These are phyloP conservation scores for Drosophila bifasciata DNA, from an alignment of 1,140 invertebrate genomes.

Conservation along the genomic window DNA sequence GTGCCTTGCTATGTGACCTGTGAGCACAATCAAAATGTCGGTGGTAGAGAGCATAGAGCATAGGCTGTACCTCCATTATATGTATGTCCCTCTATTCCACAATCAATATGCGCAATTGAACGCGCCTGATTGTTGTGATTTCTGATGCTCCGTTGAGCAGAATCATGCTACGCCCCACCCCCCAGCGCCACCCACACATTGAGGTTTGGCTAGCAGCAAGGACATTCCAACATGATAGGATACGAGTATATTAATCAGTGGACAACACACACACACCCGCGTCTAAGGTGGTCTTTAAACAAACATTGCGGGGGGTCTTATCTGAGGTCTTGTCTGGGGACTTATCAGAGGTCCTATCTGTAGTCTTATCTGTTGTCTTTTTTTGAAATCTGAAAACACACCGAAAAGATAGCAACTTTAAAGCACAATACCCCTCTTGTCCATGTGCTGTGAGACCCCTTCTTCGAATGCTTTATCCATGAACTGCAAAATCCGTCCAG, in stretches of 20 bases:
- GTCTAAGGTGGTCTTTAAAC: background rate
- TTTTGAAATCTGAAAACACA: background rate
- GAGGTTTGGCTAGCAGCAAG: no score
- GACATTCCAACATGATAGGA: background rate
- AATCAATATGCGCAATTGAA: conserved; percentile 82
- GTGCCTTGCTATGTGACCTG: conserved; percentile 70
- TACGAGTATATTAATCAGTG: conserved; percentile 30
- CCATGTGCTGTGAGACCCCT: background rate
- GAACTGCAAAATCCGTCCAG: conserved; percentile 53
- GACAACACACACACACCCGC: no score
- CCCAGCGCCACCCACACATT: no score
- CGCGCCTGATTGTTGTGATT: conserved; percentile 76
- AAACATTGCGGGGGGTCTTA: conserved; percentile 1
- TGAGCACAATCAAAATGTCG: conserved; percentile 66
- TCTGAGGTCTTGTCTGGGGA: no score
- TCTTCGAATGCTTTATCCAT: conserved; percentile 51
- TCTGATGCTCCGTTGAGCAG: conserved; percentile 32
- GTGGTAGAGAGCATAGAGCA: conserved; percentile 24
- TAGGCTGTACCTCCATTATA: conserved; percentile 45
- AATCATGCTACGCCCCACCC: background rate
- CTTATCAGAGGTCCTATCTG: no score
- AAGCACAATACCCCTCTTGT: conserved; percentile 2
- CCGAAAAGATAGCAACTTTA: background rate
- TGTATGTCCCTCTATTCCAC: no score
- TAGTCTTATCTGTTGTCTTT: background rate